Evolutionary conservation across 2,888 invertebrate species (phyloP).

Genomic region (Xestia c-nigrum): DNA sequence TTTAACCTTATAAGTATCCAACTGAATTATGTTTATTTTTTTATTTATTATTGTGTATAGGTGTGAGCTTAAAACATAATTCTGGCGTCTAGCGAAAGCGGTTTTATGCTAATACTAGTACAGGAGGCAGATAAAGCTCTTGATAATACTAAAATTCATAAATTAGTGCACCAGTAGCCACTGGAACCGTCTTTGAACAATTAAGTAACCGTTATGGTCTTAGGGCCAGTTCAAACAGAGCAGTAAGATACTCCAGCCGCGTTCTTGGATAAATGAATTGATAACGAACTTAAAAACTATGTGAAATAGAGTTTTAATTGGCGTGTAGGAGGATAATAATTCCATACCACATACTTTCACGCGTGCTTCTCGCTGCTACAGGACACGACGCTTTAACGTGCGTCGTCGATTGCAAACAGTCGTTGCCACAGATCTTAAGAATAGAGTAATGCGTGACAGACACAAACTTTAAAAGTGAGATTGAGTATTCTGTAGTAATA

Average conservation of each 20-base stretch:
- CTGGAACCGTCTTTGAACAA: constrained; percentile 29
- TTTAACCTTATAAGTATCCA: no score
- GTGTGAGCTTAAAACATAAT: no score
- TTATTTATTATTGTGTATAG: no score
- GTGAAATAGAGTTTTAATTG: not conserved
- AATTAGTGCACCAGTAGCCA: constrained; percentile 15
- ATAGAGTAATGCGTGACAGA: not conserved
- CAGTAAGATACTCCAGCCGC: not conserved
- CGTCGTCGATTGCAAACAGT: not conserved
- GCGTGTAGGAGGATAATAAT: not conserved
- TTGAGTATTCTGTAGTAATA: no score
- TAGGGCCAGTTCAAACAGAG: not conserved
- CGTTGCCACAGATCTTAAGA: not conserved
- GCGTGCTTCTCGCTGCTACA: not conserved
- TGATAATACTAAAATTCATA: constrained; percentile 17
- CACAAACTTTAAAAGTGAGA: no score
- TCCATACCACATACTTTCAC: not conserved
- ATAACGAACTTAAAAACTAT: not conserved
- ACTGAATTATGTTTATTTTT: no score
- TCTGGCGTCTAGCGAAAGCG: no score
- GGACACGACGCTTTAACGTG: not conserved
- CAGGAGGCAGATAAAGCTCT: not conserved
- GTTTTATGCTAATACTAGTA: not conserved
- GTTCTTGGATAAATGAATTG: not conserved
- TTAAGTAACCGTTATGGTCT: constrained; percentile 26